Percentiles rank a stretch among this genome's conserved stretches.
Conservation (phyloP, 2,113 vertebrate species). For the Callorhinus ursinus region DNA sequence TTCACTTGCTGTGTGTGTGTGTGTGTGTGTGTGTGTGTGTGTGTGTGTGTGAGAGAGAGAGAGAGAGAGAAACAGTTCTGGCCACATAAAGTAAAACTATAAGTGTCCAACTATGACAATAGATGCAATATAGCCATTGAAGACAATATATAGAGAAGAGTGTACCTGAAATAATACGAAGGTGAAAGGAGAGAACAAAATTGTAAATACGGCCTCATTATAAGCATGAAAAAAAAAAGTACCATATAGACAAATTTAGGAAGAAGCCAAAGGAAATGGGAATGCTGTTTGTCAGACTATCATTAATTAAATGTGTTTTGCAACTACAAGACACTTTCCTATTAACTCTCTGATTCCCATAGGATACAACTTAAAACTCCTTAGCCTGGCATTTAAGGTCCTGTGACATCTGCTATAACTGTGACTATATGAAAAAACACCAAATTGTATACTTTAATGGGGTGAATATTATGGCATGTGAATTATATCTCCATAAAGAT, state of each 20-base stretch:
- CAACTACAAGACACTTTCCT: background rate
- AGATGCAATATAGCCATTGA: background rate
- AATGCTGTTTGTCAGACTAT: background rate
- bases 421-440: background rate
- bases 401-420: background rate
- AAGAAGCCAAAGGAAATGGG: background rate
- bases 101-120: background rate
- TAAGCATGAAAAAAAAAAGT: background rate
- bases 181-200: background rate
- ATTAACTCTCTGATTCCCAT: background rate
- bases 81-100: background rate
- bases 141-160: background rate
- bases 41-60: background rate
- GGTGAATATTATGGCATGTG: background rate
- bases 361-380: background rate
- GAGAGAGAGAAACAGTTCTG: background rate
- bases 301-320: background rate
- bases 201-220: background rate
- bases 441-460: background rate
- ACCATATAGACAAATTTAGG: background rate
- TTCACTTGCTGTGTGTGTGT: background rate
- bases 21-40: background rate
- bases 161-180: background rate
- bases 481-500: background rate
- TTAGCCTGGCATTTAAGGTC: background rate